A percentile compares a stretch with the other conserved stretches of the same genome.
These are phyloP conservation scores for Motacilla alba DNA, from an alignment of 2,113 vertebrate genomes.

Conservation along the genomic window DNA sequence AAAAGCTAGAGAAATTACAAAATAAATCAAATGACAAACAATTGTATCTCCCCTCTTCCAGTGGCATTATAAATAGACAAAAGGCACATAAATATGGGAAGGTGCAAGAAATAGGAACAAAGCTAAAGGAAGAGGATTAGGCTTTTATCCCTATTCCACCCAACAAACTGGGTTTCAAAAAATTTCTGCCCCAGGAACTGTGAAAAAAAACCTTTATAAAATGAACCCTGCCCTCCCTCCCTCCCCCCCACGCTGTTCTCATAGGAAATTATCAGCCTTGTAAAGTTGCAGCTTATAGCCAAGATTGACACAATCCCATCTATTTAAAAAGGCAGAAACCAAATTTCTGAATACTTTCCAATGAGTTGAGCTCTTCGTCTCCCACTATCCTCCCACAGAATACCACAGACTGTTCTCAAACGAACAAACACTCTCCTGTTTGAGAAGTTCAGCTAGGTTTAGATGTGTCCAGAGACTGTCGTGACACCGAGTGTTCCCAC, in stretches of 20 bases:
- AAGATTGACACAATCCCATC: conserved; percentile 72
- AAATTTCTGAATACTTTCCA: conserved; percentile 73
- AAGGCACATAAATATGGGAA: conserved; percentile 98
- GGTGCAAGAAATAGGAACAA: conserved; percentile 84
- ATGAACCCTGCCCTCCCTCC: conserved; percentile 56
- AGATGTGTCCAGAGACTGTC: conserved; percentile 87
- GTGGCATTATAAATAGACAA: conserved; percentile 87
- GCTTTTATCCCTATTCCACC: conserved; percentile 78
- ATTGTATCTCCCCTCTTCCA: conserved; percentile 76
- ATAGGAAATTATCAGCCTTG: conserved; percentile 68
- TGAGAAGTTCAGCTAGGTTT: conserved; percentile 64
- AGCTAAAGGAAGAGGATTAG: conserved; percentile 77
- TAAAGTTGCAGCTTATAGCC: conserved; percentile 67
- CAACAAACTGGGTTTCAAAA: conserved; percentile 73
- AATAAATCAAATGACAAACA: conserved; percentile 78
- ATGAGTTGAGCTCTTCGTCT: conserved; percentile 55
- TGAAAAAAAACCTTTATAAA: conserved; percentile 78
- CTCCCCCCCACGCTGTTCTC: conserved; percentile 44
- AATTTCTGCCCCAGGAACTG: conserved; percentile 70
- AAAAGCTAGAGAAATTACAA: conserved; percentile 72
- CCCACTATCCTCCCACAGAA: conserved; percentile 54
- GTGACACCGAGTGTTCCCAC: conserved; percentile 90
- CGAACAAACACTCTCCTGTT: conserved; percentile 67
- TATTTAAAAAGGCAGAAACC: conserved; percentile 68
- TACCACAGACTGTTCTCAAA: conserved; percentile 75